Evolutionary conservation across 2,888 invertebrate species (phyloP).

Genomic region (Polymixis flavicincta): DNA sequence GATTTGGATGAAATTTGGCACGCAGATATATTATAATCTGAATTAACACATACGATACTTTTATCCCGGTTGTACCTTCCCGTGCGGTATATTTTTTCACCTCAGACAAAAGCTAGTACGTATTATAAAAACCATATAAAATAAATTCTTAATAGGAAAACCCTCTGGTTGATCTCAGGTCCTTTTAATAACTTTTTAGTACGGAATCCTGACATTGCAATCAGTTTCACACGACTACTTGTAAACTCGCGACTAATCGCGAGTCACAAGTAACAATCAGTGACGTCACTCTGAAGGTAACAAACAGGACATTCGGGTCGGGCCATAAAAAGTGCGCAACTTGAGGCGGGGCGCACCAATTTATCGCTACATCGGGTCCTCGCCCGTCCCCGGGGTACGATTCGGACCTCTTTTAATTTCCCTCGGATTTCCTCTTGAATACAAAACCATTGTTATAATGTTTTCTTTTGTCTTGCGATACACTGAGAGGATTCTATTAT

Average conservation of each 20-base stretch:
- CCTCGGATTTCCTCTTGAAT: constrained; percentile 68
- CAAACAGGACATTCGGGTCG: constrained; percentile 56
- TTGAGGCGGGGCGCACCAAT: constrained; percentile 61
- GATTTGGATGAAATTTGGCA: no score
- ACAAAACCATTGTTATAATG: constrained; percentile 68
- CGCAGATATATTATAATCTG: no score
- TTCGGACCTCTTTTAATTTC: constrained; percentile 74
- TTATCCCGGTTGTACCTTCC: no score
- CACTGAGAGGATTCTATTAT: constrained; percentile 45
- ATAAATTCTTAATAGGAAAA: not conserved
- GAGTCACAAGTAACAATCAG: constrained; percentile 24
- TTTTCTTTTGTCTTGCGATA: constrained; percentile 59
- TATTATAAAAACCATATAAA: not conserved
- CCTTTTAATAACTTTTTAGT: no score
- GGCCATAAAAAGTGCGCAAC: constrained; percentile 59
- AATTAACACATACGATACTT: no score
- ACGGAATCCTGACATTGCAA: not conserved
- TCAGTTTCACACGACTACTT: not conserved
- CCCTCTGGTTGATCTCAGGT: not conserved
- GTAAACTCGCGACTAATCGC: not conserved
- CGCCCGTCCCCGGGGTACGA: constrained; percentile 67
- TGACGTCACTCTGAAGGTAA: constrained; percentile 55
- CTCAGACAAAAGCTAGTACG: no score
- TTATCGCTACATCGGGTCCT: constrained; percentile 74
- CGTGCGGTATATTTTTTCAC: no score